Conservation (phyloP, 2,113 vertebrate genomes). For the Octodon degus region DNA sequence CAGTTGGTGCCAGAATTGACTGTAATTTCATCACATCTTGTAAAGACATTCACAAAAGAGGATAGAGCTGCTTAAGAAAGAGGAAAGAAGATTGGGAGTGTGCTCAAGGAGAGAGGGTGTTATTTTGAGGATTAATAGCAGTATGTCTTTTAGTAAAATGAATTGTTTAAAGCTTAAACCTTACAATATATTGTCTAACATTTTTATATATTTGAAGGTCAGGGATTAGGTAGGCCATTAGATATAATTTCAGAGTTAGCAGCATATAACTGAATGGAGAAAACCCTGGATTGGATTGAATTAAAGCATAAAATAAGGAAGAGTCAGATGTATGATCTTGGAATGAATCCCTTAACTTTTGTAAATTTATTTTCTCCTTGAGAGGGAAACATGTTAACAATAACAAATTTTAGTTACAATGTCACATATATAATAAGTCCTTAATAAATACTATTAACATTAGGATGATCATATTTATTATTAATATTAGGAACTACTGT, state of each 20-base stretch:
- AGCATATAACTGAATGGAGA: neutral
- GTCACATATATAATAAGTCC: neutral
- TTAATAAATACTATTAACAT: conserved; percentile 38
- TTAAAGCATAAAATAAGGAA: neutral
- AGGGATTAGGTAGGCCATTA: neutral
- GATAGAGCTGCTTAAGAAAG: neutral
- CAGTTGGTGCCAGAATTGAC: neutral
- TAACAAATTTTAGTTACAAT: neutral
- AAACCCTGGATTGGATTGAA: neutral
- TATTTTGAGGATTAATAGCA: neutral
- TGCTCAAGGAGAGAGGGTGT: neutral
- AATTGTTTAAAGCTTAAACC: neutral
- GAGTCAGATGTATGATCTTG: neutral
- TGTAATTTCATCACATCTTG: neutral
- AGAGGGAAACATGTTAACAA: neutral
- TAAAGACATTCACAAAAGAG: neutral
- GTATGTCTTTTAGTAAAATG: neutral
- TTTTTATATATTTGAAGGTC: neutral
- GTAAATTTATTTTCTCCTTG: conserved; percentile 34
- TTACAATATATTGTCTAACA: neutral
- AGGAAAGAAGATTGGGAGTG: neutral
- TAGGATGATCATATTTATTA: conserved; percentile 11
- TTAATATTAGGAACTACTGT: neutral
- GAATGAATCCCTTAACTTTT: neutral
- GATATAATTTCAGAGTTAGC: neutral